Conservation (phyloP, 2,797 vertebrate genomes). For the Sebastes melanostomus region DNA sequence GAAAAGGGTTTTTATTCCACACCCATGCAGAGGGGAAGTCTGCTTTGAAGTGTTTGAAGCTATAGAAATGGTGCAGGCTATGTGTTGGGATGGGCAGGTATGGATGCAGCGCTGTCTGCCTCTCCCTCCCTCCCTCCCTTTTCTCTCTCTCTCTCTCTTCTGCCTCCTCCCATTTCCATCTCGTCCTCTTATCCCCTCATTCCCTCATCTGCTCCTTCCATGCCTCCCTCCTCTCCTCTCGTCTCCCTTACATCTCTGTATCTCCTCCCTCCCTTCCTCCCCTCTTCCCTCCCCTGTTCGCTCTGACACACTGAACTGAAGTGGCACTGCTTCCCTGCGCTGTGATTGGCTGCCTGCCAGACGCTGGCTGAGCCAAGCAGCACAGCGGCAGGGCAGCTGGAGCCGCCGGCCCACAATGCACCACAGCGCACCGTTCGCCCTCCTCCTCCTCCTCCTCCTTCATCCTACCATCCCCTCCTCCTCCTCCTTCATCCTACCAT, state of each 20-base stretch:
- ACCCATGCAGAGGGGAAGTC: neutral
- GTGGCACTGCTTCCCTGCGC: constrained; percentile 77
- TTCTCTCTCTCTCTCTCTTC: neutral
- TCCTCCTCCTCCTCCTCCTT: constrained; percentile 1
- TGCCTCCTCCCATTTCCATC: neutral
- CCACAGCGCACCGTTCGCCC: constrained; percentile 38
- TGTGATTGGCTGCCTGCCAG: constrained; percentile 82
- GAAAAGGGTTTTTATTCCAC: neutral
- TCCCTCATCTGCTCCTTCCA: constrained; percentile 2
- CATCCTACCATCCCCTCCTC: neutral
- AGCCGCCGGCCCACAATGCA: constrained; percentile 75
- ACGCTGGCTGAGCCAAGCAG: constrained; percentile 74
- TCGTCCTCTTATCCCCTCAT: neutral
- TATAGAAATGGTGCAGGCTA: constrained; percentile 34
- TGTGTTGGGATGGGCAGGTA: constrained; percentile 31
- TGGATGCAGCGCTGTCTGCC: constrained; percentile 11
- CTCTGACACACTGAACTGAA: constrained; percentile 85
- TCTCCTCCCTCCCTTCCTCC: neutral
- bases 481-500: neutral
- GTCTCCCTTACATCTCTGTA: constrained; percentile 19
- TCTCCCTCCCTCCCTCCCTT: neutral
- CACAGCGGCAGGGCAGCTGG: constrained; percentile 76
- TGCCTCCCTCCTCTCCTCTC: constrained; percentile 8
- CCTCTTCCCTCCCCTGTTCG: neutral
- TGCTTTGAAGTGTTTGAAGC: constrained; percentile 3